Base-by-base conservation (phyloP, 2,888 invertebrate species). In the Melanophora roralis region DNA sequence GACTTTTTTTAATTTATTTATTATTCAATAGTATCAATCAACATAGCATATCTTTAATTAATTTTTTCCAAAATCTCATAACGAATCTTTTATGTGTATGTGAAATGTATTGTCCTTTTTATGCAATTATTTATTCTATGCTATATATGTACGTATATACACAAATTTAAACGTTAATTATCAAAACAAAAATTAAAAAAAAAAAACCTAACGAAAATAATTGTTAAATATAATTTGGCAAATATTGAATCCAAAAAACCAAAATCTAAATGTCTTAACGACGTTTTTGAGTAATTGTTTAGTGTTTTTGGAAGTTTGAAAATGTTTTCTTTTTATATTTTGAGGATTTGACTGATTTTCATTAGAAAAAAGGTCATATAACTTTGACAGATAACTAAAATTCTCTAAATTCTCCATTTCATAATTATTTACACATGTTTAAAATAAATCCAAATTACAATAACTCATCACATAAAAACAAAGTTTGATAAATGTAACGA, bases 141-240 rank as follows among this genome's bases (percentile, higher is more conserved):
- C 3, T 23, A 51, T 47, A 64, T 34, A 11, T 45, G 27, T 53
- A 51, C 36, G 3, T 53, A 45, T 19, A 73, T 59, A 82, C 82
- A 62, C 78, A 73, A 81, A 78, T 62, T 68, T 80, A 83, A 83
- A 81, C 84, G 83, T 83, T 82, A 78, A 71, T 83, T 83, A 82
- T 82, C 0, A 14, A 80, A 71, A 76, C 71, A 73, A 51, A 43
- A 65, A 67, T 72, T 43, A 16, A 60, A 45, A 19, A 55, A 47
- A 16, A 60, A 45, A 19, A 55, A 47, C 55, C 57, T 76, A 77
- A 40, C 60, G 60, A 75, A 51, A 65, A 59, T 77, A 72, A 47
- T 55, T 73, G 75, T 75, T 71, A 72, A 78, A 57, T 38, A 49
- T 64, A 77, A 83, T 75, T 79, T 81, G 62, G 76, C 79, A 75